Percentiles rank a stretch among this genome's conserved stretches.
Evolutionary conservation across 2,797 vertebrate genomes (phyloP).

Genomic region (Galago senegalensis): DNA sequence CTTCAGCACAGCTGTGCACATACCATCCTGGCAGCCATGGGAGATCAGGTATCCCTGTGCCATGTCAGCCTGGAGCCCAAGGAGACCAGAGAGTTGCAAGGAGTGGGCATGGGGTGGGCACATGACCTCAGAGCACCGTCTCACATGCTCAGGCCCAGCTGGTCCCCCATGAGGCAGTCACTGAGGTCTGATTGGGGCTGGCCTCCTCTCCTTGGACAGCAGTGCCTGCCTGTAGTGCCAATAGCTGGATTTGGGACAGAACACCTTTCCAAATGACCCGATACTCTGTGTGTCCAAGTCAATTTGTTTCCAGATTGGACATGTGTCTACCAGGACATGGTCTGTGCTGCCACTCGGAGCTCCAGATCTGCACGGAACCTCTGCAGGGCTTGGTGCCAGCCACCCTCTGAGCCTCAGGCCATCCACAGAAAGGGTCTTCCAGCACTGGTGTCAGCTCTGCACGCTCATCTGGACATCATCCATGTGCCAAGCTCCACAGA

Average conservation of each 20-base stretch:
- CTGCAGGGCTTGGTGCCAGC: rapidly evolving
- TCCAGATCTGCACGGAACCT: background rate
- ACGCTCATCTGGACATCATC: rapidly evolving
- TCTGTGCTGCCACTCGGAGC: too few relatives aligned
- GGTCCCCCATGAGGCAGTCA: rapidly evolving
- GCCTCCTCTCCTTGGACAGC: rapidly evolving
- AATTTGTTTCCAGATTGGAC: too few relatives aligned
- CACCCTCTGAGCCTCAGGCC: background rate
- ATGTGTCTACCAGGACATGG: rapidly evolving
- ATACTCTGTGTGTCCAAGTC: rapidly evolving
- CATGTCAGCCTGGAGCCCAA: rapidly evolving
- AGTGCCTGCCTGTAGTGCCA: rapidly evolving
- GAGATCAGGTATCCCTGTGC: rapidly evolving
- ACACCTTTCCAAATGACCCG: background rate
- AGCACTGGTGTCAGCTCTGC: rapidly evolving
- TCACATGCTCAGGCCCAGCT: rapidly evolving
- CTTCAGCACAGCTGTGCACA: rapidly evolving
- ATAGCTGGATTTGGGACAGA: background rate
- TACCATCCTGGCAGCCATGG: rapidly evolving
- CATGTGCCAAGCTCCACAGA: rapidly evolving
- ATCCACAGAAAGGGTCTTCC: rapidly evolving
- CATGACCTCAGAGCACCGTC: rapidly evolving
- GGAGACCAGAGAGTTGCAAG: rapidly evolving
- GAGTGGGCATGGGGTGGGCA: too few relatives aligned
- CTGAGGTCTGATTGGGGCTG: rapidly evolving